A percentile compares a stretch with the other conserved stretches of the same genome.
Conservation (phyloP, 1,140 invertebrate genomes). For the Epicauta chinensis region DNA sequence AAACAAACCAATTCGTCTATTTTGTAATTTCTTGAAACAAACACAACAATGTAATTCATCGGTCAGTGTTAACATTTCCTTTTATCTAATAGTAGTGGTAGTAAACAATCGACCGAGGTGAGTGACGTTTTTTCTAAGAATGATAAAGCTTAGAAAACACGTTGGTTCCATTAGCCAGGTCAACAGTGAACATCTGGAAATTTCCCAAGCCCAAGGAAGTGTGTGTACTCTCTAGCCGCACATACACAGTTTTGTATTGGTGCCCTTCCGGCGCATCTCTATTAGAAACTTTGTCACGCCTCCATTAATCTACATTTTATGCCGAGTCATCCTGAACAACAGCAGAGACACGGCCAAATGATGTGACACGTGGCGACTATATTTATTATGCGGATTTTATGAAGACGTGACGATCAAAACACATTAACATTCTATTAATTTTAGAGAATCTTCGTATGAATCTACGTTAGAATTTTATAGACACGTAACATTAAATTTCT, state of each 20-base stretch:
- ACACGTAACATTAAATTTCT: too few species aligned
- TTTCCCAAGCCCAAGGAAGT: conserved; percentile 18
- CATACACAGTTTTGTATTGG: conserved; percentile 19
- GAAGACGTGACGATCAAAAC: neutral
- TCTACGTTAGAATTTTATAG: too few species aligned
- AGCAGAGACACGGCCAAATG: too few species aligned
- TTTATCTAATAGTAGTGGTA: too few species aligned
- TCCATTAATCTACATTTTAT: conserved; percentile 33
- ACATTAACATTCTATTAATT: conserved; percentile 11
- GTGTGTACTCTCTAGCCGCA: neutral
- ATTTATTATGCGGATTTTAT: conserved; percentile 17
- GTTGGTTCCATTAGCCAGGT: conserved; percentile 33
- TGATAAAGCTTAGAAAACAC: conserved; percentile 17
- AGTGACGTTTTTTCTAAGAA: conserved; percentile 10
- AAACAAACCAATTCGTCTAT: too few species aligned
- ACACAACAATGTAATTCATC: neutral
- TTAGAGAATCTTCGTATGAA: neutral
- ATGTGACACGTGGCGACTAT: conserved; percentile 20
- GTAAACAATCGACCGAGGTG: too few species aligned
- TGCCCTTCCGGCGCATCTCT: conserved; percentile 23
- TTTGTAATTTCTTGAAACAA: too few species aligned
- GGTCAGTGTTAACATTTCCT: conserved; percentile 12
- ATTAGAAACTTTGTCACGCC: conserved; percentile 29
- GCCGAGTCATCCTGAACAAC: conserved; percentile 20
- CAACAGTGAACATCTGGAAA: conserved; percentile 28